Evolutionary conservation across 2,797 vertebrate species (phyloP), one percentile per base, ranked within the genome.

Genomic region (Etheostoma perlongum): DNA sequence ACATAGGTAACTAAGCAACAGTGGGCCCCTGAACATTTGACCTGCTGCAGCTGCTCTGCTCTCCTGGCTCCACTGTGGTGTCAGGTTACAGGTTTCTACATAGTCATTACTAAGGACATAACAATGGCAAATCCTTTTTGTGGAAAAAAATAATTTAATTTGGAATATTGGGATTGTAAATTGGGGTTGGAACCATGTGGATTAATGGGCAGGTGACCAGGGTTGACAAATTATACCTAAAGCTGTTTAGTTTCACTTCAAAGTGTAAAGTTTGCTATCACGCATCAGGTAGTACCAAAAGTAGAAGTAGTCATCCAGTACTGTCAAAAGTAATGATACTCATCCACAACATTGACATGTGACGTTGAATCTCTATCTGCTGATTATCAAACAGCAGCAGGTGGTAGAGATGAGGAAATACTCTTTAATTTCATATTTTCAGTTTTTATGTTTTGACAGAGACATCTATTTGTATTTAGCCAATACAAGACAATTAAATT

Each of bases 401-500:
- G 67, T 62, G 67, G 72, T 46, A 42, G 63, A 68, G 40, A 59
- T 55, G 40, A 27, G 69, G 48, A 67, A 51, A 40, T 27, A 60
- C 51, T 68, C 52, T 74, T 66, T 70, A 18, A 67, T 72, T 74
- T 54, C 19, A 47, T 78, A 19, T 58, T 52, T 77, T 74, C 21
- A 66, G 25, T n/a, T 44, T 78, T 65, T 46, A 53, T 58, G 52
- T 1, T 72, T 62, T 58, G 23, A 18, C 18, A 30, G 44, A 55
- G 47, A 58, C n/a, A 33, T n/a, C 2, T 40, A 4, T 55, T 55
- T 60, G 27, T 27, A 49, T 51, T 15, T 18, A 57, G 18, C 13
- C 48, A 81, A 76, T 57, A 8, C 6, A 54, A 75, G 30, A 64
- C 14, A 19, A 47, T 3, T 67, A 44, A 63, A 57, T 60, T n/a